These are phyloP conservation scores for Itoplectis maculator DNA, from an alignment of 2,888 invertebrate genomes.

Conservation along the genomic window DNA sequence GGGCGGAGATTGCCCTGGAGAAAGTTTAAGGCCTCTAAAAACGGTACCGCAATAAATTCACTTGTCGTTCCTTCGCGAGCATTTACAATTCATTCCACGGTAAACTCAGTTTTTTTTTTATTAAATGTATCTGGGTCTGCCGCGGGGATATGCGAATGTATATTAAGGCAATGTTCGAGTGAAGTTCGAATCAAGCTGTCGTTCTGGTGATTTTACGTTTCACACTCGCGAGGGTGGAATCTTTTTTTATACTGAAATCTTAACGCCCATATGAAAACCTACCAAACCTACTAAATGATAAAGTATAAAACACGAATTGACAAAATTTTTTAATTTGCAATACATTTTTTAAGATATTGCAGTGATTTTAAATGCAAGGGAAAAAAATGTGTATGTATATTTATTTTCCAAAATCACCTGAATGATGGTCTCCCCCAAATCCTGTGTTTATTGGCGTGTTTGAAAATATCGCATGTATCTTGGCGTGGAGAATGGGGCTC, in stretches of 20 bases:
- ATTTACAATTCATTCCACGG: conserved; percentile 63
- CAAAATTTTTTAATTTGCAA: no score
- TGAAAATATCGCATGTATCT: conserved; percentile 11
- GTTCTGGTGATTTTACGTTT: conserved; percentile 2
- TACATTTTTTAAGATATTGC: no score
- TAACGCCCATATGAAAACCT: no score
- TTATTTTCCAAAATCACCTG: background rate
- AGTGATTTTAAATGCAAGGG: no score
- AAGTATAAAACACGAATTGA: no score
- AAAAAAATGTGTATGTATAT: no score
- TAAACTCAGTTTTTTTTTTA: conserved; percentile 26
- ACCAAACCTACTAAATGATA: no score
- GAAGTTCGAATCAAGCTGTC: conserved; percentile 3
- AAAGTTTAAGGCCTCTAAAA: conserved; percentile 65
- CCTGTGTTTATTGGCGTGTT: conserved; percentile 13
- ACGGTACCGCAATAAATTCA: conserved; percentile 63
- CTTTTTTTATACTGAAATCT: no score
- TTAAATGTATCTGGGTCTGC: conserved; percentile 20
- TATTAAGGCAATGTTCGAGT: conserved; percentile 5
- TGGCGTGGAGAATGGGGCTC: conserved; percentile 38
- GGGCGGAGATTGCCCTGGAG: conserved; percentile 59
- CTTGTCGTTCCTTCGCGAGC: conserved; percentile 58
- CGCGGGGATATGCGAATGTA: conserved; percentile 6
- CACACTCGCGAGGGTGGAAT: background rate
- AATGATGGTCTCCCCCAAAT: conserved; percentile 38